phyloP scores from a whole-genome alignment of 2,113 vertebrate species.

The Hypomesus transpacificus region DNA sequence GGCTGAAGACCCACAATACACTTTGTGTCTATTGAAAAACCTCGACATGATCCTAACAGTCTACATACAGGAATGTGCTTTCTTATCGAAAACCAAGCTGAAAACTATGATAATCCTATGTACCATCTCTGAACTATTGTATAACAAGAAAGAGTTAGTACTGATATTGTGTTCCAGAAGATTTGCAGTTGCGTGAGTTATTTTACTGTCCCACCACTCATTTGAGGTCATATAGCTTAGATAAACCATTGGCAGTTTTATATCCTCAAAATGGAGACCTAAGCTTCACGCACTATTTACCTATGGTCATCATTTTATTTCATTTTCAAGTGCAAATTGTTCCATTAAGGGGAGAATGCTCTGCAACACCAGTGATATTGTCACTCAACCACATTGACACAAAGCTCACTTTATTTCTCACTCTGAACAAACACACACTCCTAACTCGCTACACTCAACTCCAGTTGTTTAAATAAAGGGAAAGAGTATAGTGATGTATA shows the following conservation, averaged over 20 bases:
- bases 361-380: constrained; percentile 32
- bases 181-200: no score
- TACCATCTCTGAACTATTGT: no score
- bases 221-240: no score
- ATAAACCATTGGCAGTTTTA: constrained; percentile 38
- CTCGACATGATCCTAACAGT: no score
- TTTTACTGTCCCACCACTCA: no score
- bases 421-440: constrained; percentile 48
- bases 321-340: constrained; percentile 32
- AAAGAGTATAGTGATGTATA: constrained; percentile 64
- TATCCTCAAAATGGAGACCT: constrained; percentile 46
- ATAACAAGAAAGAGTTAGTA: no score
- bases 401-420: constrained; percentile 44
- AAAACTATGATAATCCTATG: no score
- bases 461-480: constrained; percentile 57
- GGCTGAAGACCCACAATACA: no score
- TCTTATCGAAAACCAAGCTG: no score
- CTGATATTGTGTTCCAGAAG: no score
- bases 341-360: neutral
- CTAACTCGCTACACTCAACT: constrained; percentile 31
- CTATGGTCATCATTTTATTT: constrained; percentile 19
- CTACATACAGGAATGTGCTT: no score
- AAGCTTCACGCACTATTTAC: constrained; percentile 62
- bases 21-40: no score
- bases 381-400: constrained; percentile 20